Evolutionary conservation across 2,797 vertebrate species (phyloP).

Genomic region (Triplophysa yarkandensis): DNA sequence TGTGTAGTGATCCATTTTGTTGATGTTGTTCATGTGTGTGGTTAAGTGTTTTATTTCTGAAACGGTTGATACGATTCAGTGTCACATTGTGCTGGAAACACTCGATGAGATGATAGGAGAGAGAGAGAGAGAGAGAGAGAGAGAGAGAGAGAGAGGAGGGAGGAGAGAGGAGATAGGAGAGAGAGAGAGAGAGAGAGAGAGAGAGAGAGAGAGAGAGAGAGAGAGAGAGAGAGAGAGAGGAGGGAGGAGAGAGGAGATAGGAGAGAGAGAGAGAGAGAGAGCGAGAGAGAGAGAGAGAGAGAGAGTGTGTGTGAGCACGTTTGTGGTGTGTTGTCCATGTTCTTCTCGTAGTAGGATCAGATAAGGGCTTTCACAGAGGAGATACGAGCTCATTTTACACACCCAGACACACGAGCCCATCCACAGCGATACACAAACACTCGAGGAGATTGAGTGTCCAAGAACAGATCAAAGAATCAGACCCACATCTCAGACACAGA

Average conservation of each 20-base stretch:
- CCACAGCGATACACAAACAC: conserved; percentile 43
- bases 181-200: no score
- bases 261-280: no score
- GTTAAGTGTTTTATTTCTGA: conserved; percentile 13
- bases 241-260: no score
- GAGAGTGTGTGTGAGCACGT: conserved; percentile 27
- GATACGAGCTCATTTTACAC: conserved; percentile 45
- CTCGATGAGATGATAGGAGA: conserved; percentile 30
- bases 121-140: conserved; percentile 17
- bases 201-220: no score
- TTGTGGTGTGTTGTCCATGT: conserved; percentile 36
- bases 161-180: no score
- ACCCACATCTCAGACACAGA: conserved; percentile 15
- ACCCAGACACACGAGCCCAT: conserved; percentile 37
- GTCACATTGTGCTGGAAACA: conserved; percentile 38
- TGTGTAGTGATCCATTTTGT: not conserved
- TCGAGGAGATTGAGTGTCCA: conserved; percentile 42
- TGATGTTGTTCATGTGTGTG: conserved; percentile 1
- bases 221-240: no score
- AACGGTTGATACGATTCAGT: conserved; percentile 17
- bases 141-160: conserved; percentile 24
- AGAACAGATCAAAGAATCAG: conserved; percentile 34
- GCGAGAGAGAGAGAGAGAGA: no score
- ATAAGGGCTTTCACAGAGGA: conserved; percentile 35
- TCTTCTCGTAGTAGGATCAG: conserved; percentile 27